Percentiles rank a stretch among this genome's conserved stretches.
These are phyloP conservation scores for Phylloscopus whistleri DNA, from an alignment of 2,113 vertebrate genomes.

Conservation along the genomic window DNA sequence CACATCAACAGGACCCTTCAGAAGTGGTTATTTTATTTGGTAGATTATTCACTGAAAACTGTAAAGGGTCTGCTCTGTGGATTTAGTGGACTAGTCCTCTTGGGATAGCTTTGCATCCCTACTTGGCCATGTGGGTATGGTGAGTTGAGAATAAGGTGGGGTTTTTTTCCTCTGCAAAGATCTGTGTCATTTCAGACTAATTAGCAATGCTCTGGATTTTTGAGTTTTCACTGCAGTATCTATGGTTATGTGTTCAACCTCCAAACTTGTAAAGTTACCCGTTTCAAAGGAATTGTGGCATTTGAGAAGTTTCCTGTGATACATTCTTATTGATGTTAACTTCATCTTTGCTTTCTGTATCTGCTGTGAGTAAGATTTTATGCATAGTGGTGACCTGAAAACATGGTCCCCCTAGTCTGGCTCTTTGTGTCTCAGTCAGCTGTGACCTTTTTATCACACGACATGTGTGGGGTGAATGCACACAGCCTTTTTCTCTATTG, in stretches of 20 bases:
- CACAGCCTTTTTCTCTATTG: background rate
- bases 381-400: background rate
- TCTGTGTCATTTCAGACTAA: background rate
- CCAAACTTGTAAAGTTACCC: background rate
- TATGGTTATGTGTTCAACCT: background rate
- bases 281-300: background rate
- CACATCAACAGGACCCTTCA: background rate
- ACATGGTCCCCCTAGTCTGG: fast-evolving
- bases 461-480: background rate
- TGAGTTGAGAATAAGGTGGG: background rate
- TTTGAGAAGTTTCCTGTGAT: background rate
- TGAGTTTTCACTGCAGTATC: background rate
- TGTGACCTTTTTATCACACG: background rate
- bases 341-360: background rate
- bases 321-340: background rate
- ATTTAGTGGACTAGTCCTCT: background rate
- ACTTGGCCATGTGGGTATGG: fast-evolving
- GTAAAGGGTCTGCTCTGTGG: background rate
- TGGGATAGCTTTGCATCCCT: background rate
- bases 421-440: background rate
- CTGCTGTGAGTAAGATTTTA: background rate
- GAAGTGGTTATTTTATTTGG: background rate
- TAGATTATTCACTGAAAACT: background rate
- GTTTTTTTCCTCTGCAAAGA: background rate
- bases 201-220: background rate